A percentile compares a stretch with the other conserved stretches of the same genome.
Conservation (phyloP, 2,888 invertebrate genomes). For the Diachrysia chrysitis region DNA sequence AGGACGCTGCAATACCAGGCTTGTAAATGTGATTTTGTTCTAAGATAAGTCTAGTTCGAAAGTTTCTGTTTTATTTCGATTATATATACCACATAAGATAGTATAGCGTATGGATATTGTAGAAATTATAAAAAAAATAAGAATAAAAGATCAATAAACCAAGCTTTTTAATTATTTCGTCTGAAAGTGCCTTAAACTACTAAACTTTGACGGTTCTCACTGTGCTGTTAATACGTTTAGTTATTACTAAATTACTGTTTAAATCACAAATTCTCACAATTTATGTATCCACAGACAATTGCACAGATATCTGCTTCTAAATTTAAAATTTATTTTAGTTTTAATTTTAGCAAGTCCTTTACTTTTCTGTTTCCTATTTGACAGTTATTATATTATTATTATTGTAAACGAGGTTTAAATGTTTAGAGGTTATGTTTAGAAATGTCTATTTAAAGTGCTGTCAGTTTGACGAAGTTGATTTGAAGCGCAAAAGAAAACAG, state of each 20-base stretch:
- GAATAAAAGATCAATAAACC: neutral
- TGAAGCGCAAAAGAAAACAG: constrained; percentile 35
- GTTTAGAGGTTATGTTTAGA: constrained; percentile 23
- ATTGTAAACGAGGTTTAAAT: constrained; percentile 8
- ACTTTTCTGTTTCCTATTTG: neutral
- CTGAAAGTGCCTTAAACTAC: constrained; percentile 18
- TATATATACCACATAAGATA: neutral
- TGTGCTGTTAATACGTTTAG: constrained; percentile 36
- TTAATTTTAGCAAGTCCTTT: neutral
- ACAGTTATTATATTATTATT: neutral
- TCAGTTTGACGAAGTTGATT: constrained; percentile 26
- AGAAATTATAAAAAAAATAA: neutral
- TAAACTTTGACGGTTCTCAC: constrained; percentile 34
- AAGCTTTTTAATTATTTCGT: neutral
- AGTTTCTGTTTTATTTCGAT: too few relatives aligned
- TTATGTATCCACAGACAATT: constrained; percentile 33
- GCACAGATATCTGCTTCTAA: neutral
- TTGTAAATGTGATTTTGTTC: constrained; percentile 26
- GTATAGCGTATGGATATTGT: neutral
- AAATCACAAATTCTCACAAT: constrained; percentile 27
- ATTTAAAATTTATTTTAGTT: constrained; percentile 1
- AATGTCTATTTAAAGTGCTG: constrained; percentile 6
- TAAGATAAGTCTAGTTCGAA: neutral
- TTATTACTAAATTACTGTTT: constrained; percentile 38
- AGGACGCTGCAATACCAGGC: constrained; percentile 18